Percentiles rank a stretch among this genome's conserved stretches.
Evolutionary conservation across 2,797 vertebrate genomes (phyloP).

Genomic region (Nothura maculosa): DNA sequence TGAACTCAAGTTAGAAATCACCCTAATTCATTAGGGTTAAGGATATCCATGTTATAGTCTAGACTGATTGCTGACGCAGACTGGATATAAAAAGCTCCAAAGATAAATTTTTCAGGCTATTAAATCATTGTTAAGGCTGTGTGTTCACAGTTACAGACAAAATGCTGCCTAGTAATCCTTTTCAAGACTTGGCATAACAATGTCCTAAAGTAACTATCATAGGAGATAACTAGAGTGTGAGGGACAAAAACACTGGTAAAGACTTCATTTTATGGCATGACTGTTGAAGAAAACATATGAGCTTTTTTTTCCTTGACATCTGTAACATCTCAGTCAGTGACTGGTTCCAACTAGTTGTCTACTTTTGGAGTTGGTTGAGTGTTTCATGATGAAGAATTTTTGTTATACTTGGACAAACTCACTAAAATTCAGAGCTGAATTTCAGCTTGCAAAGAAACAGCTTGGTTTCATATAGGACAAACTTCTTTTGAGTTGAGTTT

Average conservation of each 20-base stretch:
- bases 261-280: background rate
- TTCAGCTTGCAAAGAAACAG: slow-evolving; percentile 35
- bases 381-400: slow-evolving; percentile 48
- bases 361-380: slow-evolving; percentile 43
- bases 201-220: background rate
- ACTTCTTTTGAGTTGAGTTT: slow-evolving; percentile 17
- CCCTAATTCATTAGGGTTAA: background rate
- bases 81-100: background rate
- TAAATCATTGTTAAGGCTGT: background rate
- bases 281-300: background rate
- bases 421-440: slow-evolving; percentile 26
- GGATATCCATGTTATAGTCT: background rate
- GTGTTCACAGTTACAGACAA: background rate
- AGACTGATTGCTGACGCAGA: background rate
- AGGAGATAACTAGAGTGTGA: background rate
- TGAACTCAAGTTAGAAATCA: background rate
- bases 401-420: slow-evolving; percentile 56
- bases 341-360: slow-evolving; percentile 63
- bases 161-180: background rate
- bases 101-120: background rate
- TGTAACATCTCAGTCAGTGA: slow-evolving; percentile 51
- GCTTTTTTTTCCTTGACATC: slow-evolving; percentile 56
- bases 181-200: background rate
- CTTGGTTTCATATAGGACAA: slow-evolving; percentile 19
- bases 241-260: background rate